Percentiles rank a stretch among this genome's conserved stretches.
Conservation (phyloP, 2,797 vertebrate genomes). For the Miichthys miiuy region DNA sequence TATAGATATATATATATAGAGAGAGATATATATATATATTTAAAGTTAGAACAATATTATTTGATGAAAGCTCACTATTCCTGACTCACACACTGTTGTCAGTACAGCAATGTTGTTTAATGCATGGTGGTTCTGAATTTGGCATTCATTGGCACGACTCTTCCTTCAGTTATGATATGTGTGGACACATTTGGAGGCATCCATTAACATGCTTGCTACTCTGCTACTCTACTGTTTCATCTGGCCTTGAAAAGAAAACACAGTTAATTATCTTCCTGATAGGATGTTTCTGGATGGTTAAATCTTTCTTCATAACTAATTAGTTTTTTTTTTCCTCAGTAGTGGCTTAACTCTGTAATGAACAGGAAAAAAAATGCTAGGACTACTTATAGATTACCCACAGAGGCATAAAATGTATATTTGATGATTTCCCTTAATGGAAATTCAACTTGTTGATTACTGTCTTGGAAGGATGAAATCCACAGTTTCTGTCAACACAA, state of each 20-base stretch:
- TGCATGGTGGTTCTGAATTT: not conserved
- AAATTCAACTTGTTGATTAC: slow-evolving; percentile 32
- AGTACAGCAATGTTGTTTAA: not conserved
- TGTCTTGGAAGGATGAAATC: slow-evolving; percentile 6
- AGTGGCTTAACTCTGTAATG: slow-evolving; percentile 45
- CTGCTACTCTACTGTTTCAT: slow-evolving; percentile 25
- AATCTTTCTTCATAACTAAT: slow-evolving; percentile 49
- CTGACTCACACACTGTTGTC: not conserved
- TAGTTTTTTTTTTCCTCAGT: slow-evolving; percentile 28
- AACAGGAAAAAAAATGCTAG: slow-evolving; percentile 22
- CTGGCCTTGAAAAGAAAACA: slow-evolving; percentile 53
- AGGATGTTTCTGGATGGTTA: slow-evolving; percentile 67
- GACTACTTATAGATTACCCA: slow-evolving; percentile 53
- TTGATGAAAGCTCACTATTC: not conserved
- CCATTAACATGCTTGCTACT: slow-evolving; percentile 48
- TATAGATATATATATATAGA: too few relatives aligned
- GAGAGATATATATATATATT: too few relatives aligned
- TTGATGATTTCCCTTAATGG: slow-evolving; percentile 48
- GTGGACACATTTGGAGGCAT: slow-evolving; percentile 26
- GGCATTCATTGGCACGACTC: slow-evolving; percentile 19
- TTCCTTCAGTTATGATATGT: slow-evolving; percentile 2
- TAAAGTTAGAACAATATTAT: not conserved
- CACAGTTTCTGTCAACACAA: slow-evolving; percentile 2
- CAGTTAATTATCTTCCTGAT: slow-evolving; percentile 64
- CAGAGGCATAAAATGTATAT: slow-evolving; percentile 44